Conservation (phyloP, 2,797 vertebrate species). For the Mareca penelope region DNA sequence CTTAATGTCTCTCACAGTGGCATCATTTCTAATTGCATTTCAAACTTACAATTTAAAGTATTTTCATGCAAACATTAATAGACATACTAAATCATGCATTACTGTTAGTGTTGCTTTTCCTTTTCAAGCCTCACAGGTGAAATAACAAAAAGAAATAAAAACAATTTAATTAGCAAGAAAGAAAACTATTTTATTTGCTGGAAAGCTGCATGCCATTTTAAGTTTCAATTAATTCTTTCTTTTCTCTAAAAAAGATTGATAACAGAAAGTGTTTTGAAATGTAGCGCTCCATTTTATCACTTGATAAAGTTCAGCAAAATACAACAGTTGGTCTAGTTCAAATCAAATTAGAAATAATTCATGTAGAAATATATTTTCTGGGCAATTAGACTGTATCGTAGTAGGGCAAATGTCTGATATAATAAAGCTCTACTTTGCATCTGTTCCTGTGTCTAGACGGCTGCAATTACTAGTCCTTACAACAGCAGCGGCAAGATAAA, state of each 20-base stretch:
- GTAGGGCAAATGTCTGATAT: slow-evolving; percentile 88
- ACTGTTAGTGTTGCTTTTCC: not conserved
- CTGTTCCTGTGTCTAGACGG: slow-evolving; percentile 81
- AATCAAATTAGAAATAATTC: slow-evolving; percentile 95
- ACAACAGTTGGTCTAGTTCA: slow-evolving; percentile 97
- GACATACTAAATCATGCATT: not conserved
- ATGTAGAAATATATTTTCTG: slow-evolving; percentile 96
- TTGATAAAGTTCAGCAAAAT: slow-evolving; percentile 83
- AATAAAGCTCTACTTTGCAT: slow-evolving; percentile 82
- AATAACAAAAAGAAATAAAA: not conserved
- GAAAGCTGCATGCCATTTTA: not conserved
- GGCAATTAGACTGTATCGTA: slow-evolving; percentile 94
- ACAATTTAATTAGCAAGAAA: slow-evolving; percentile 7
- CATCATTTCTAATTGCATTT: not conserved
- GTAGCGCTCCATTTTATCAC: slow-evolving; percentile 45
- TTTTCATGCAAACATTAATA: not conserved
- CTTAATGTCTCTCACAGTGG: not conserved
- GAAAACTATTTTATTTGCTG: slow-evolving; percentile 16
- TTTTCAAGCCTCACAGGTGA: slow-evolving; percentile 17
- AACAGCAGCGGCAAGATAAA: slow-evolving; percentile 71
- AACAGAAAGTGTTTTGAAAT: slow-evolving; percentile 50
- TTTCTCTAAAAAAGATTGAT: slow-evolving; percentile 1
- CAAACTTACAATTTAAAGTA: slow-evolving; percentile 25
- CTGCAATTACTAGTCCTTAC: slow-evolving; percentile 76
- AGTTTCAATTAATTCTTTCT: slow-evolving; percentile 35